Base-by-base conservation (phyloP, 2,113 vertebrate genomes). In the Prionailurus bengalensis region DNA sequence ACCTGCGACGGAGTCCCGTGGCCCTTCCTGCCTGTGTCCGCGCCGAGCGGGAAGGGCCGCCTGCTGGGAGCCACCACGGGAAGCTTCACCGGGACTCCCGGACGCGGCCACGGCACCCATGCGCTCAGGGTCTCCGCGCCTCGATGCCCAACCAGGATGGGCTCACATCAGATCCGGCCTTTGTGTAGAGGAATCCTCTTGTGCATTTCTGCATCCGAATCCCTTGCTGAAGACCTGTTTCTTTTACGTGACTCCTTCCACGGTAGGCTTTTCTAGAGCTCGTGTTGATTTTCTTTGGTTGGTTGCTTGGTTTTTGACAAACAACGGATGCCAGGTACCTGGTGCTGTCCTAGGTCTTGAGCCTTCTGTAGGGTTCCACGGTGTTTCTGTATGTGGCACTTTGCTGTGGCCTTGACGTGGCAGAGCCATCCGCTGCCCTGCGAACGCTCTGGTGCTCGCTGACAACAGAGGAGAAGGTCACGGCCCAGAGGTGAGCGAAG, bases 211-310 rank as follows among this genome's bases (percentile, higher is more conserved):
- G 73, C 36, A 29, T 79, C 17, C 31, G 39, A 89, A 92, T 85
- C n/a, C 9, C 48, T 93, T 71, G 11, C 33, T 65, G 66, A 53
- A 63, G 51, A 70, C 53, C 16, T 33, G 29, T 55, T 74, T 87
- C 74, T 91, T 95, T 91, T 19, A 73, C 29, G 36, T 27, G 79
- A 94, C 12, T 66, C 79, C 48, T 61, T 92, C 51, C 25, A 66
- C 65, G 48, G 79, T 58, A 87, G 55, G 39, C 15, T 85, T 83
- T 74, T 76, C 55, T 51, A 12, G n/a, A 58, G 73, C 92, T 79
- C 65, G 17, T 14, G 15, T 12, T 39, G 14, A 58, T 66, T 78
- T 51, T 27, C 82, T 80, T 51, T 5, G 36, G 27, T 61, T 3
- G 58, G 58, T 61, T 23, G 7, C 21, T 61, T 23, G 7, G 58